phyloP scores from a whole-genome alignment of 2,888 invertebrate genomes.

The Galeruca laticollis region DNA sequence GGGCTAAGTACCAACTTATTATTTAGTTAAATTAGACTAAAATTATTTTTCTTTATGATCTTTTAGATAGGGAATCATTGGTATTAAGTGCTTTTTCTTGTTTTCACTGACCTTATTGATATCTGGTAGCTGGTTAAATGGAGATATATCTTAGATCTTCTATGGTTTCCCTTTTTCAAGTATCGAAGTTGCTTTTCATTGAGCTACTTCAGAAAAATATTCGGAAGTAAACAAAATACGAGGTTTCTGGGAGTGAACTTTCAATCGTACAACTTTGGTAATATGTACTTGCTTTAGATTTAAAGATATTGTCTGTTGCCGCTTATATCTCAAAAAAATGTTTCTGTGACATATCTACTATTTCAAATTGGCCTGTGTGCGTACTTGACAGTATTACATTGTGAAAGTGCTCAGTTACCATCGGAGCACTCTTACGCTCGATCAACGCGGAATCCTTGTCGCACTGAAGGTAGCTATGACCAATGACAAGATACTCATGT shows the following conservation, averaged over 20 bases:
- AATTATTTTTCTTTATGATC: constrained; percentile 1
- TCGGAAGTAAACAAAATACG: constrained; percentile 7
- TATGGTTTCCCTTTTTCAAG: not conserved
- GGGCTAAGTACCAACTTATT: not conserved
- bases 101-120: too few relatives aligned
- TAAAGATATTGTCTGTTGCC: not conserved
- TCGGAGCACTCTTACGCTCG: not conserved
- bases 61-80: too few relatives aligned
- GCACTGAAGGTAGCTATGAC: constrained; percentile 22
- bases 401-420: constrained; percentile 21
- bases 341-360: constrained; percentile 5
- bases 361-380: constrained; percentile 16
- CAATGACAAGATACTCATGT: too few relatives aligned
- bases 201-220: not conserved
- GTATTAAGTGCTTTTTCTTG: too few relatives aligned
- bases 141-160: not conserved
- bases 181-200: not conserved
- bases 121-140: not conserved
- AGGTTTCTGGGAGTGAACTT: not conserved
- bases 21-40: not conserved
- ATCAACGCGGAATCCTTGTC: constrained; percentile 20
- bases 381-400: constrained; percentile 15
- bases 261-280: constrained; percentile 6
- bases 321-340: constrained; percentile 11
- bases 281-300: constrained; percentile 16